Conservation (phyloP, 2,888 invertebrate species). For the Hypomecis punctinalis region DNA sequence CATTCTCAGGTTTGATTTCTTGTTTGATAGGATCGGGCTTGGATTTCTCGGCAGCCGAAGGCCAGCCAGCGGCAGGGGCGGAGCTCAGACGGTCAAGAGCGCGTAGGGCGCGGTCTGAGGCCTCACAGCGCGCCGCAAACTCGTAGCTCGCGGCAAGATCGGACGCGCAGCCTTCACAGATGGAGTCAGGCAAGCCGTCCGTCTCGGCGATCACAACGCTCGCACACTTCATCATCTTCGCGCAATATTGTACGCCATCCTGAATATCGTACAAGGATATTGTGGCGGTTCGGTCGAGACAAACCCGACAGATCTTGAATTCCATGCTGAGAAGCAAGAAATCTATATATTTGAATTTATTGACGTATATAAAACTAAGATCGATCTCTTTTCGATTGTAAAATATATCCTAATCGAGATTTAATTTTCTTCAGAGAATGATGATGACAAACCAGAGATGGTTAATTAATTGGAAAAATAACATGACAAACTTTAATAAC, state of each 20-base stretch:
- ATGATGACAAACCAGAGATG: no score
- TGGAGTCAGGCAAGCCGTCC: constrained; percentile 68
- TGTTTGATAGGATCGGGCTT: constrained; percentile 35
- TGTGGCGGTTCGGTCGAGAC: constrained; percentile 64
- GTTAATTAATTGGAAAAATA: no score
- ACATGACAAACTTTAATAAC: no score
- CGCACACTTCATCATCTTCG: constrained; percentile 69
- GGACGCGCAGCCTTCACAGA: constrained; percentile 65
- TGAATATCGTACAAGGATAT: constrained; percentile 65
- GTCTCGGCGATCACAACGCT: constrained; percentile 63
- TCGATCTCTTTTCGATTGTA: no score
- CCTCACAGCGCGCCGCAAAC: constrained; percentile 70
- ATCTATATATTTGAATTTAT: no score
- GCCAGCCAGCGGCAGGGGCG: not conserved
- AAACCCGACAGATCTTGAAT: constrained; percentile 66
- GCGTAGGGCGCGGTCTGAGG: constrained; percentile 67
- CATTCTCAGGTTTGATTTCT: constrained; percentile 52
- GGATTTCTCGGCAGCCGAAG: not conserved
- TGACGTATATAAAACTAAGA: no score
- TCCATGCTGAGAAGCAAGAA: constrained; percentile 41
- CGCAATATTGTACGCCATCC: constrained; percentile 62
- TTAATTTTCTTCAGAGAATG: no score
- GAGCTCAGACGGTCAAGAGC: constrained; percentile 47
- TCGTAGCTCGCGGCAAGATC: constrained; percentile 65
- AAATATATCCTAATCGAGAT: no score